A percentile compares a stretch with the other conserved stretches of the same genome.
These are phyloP conservation scores for Eumerus sabulonum DNA, from an alignment of 2,888 invertebrate genomes.

Conservation along the genomic window DNA sequence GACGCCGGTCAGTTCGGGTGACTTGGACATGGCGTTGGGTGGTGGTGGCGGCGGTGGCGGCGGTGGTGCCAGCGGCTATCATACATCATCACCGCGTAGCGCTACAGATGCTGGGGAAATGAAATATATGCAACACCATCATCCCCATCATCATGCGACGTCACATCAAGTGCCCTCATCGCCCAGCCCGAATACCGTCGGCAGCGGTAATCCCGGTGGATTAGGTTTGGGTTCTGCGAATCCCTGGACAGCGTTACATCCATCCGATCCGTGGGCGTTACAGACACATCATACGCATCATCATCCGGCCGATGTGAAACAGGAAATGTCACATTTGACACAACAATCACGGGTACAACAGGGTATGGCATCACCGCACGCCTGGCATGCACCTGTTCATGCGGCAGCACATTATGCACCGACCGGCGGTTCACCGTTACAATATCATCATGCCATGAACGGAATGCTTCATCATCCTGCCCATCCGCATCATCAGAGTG, in stretches of 20 bases:
- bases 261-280: conserved; percentile 90
- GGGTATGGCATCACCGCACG: conserved; percentile 86
- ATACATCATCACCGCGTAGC: conserved; percentile 88
- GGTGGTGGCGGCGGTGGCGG: conserved; percentile 82
- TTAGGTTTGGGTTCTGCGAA: conserved; percentile 80
- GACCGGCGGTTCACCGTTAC: conserved; percentile 87
- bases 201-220: conserved; percentile 79
- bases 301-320: conserved; percentile 88
- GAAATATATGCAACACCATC: conserved; percentile 94
- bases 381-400: conserved; percentile 94
- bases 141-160: conserved; percentile 90
- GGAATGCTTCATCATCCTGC: conserved; percentile 86
- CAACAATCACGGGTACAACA: conserved; percentile 81
- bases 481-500: conserved; percentile 84
- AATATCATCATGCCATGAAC: conserved; percentile 87
- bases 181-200: conserved; percentile 82
- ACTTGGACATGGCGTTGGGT: conserved; percentile 86
- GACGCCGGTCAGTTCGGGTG: conserved; percentile 90
- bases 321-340: conserved; percentile 83
- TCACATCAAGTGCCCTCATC: conserved; percentile 86
- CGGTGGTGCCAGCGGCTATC: conserved; percentile 83
- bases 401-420: conserved; percentile 91
- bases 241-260: conserved; percentile 92
- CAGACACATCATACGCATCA: conserved; percentile 86
- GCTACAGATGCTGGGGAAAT: conserved; percentile 94